phyloP scores from a whole-genome alignment of 2,113 vertebrate genomes.

The Brachyhypopomus gauderio region DNA sequence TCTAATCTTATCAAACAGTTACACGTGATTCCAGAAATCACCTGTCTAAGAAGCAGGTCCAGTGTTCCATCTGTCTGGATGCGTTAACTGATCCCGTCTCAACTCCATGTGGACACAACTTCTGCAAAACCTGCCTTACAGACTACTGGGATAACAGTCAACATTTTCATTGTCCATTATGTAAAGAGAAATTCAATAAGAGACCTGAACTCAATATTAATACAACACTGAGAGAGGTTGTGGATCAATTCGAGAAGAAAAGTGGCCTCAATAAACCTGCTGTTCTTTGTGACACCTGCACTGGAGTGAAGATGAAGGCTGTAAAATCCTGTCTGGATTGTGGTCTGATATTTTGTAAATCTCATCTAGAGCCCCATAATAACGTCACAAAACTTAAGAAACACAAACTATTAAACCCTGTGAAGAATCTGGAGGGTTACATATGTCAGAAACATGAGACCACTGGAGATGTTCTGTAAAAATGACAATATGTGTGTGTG shows the following conservation, averaged over 20 bases:
- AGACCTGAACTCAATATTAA: slow-evolving; percentile 46
- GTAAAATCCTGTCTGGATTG: slow-evolving; percentile 57
- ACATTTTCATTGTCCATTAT: slow-evolving; percentile 6
- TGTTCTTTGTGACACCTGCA: background rate
- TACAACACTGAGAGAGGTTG: slow-evolving; percentile 56
- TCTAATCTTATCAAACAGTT: too few relatives aligned
- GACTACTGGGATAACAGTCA: background rate
- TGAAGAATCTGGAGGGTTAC: background rate
- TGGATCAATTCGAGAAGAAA: slow-evolving; percentile 56
- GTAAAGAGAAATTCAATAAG: background rate
- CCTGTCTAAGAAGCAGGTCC: background rate
- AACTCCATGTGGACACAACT: slow-evolving; percentile 41
- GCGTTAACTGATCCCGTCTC: slow-evolving; percentile 26
- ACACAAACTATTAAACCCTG: background rate
- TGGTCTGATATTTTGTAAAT: background rate
- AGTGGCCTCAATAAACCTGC: background rate
- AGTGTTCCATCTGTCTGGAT: slow-evolving; percentile 4
- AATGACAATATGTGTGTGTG: background rate
- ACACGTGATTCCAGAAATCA: too few relatives aligned
- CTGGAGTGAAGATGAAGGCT: slow-evolving; percentile 35
- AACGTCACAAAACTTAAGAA: background rate
- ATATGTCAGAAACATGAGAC: slow-evolving; percentile 8
- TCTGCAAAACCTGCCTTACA: slow-evolving; percentile 29
- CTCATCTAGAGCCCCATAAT: background rate
- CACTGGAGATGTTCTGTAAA: slow-evolving; percentile 9